Evolutionary conservation across 2,113 vertebrate genomes (phyloP), one percentile per base, ranked within the genome.

Genomic region (Ailuropoda melanoleuca): DNA sequence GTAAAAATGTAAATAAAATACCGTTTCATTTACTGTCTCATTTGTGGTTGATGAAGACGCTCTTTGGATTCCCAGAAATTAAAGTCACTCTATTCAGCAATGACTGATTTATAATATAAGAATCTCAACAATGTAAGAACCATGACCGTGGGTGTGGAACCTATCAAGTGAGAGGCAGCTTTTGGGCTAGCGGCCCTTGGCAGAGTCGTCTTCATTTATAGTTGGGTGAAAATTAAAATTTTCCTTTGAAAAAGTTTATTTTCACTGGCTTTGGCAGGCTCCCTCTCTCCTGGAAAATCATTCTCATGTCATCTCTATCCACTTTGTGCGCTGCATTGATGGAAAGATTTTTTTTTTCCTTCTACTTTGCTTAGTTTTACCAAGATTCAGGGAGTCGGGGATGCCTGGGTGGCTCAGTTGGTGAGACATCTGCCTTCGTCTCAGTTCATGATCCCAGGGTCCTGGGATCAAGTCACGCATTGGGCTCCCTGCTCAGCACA

Each of bases 1-100:
- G 31, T 37, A 75, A 95, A 92, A 48, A 94, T 88, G 58, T 81
- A 87, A 90, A 64, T 88, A 85, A 88, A 95, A 62, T n/a, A 37
- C 29, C 1, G 18, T 82, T 91, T 95, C 21, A 70, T 92, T 94
- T 56, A 66, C 37, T 77, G 13, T 75, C 58, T 89, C 55, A 50
- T 88, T 84, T 92, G 58, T 78, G 37, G 70, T 66, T 80, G 86
- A 89, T 50, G 66, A 94, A 96, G n/a, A 12, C 55, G 15, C 23
- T 95, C 48, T 88, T 80, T 56, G 29, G 50, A 81, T 89, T 93
- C 50, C 18, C 12, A 6, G 74, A 75, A 80, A 88, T 92, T 43
- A 62, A 87, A 95, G 62, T 64, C 66, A 81, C 12, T 87, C 77
- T 74, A 31, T 93, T 77, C 82, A 87, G 66, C 60, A 85, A 23